These are phyloP conservation scores for Sericinus montela DNA, from an alignment of 2,888 invertebrate genomes.

Conservation along the genomic window DNA sequence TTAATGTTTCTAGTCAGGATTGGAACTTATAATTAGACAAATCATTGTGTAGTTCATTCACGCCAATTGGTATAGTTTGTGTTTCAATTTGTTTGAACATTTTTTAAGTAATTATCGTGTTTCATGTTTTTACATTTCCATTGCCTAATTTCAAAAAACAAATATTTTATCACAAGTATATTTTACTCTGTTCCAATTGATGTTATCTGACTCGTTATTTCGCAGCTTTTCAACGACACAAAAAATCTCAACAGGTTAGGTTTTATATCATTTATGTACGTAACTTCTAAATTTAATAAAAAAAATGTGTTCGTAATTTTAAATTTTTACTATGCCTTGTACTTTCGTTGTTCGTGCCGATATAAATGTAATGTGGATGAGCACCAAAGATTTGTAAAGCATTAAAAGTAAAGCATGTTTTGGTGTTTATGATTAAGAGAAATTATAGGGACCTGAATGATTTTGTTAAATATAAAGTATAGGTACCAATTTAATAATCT, in stretches of 20 bases:
- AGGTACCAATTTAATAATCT: slow-evolving; percentile 77
- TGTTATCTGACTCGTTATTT: slow-evolving; percentile 57
- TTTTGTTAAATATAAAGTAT: slow-evolving; percentile 68
- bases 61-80: slow-evolving; percentile 14
- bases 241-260: slow-evolving; percentile 75
- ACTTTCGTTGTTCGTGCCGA: slow-evolving; percentile 64
- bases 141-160: too few relatives aligned
- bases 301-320: slow-evolving; percentile 73
- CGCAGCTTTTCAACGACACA: slow-evolving; percentile 73
- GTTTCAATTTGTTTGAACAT: neutral
- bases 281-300: slow-evolving; percentile 55
- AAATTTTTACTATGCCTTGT: slow-evolving; percentile 50
- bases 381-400: slow-evolving; percentile 78
- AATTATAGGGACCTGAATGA: slow-evolving; percentile 78
- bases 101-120: too few relatives aligned
- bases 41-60: slow-evolving; percentile 31
- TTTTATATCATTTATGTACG: slow-evolving; percentile 53
- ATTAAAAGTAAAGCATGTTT: slow-evolving; percentile 52
- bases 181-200: slow-evolving; percentile 43
- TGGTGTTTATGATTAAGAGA: slow-evolving; percentile 76
- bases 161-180: neutral
- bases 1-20: slow-evolving; percentile 72
- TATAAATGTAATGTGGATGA: slow-evolving; percentile 68
- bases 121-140: too few relatives aligned
- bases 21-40: slow-evolving; percentile 58